Base-by-base conservation (phyloP, 2,797 vertebrate genomes). In the Melanotaenia nigrans region DNA sequence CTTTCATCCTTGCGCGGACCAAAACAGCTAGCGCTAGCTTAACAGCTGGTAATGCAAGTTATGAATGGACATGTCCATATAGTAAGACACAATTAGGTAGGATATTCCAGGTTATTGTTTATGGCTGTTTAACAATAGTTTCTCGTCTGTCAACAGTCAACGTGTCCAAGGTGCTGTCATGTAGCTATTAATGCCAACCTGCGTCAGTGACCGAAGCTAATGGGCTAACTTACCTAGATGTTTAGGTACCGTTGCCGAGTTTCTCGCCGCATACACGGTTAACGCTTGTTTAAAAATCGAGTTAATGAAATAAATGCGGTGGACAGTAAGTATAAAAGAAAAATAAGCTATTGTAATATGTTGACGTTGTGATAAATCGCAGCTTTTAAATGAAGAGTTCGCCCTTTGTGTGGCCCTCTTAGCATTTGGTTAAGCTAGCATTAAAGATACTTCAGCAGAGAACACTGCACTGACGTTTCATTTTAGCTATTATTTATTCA, bases 191-290 rank as follows among this genome's bases (percentile, higher is more conserved):
- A 16, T 22, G 85, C 84, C 77, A 79, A 85, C 65, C 82, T 88
- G 73, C 85, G 87, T 87, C 84, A 86, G 82, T 22, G 36, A 56
- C 38, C 4, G 38, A 68, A 70, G 91, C 89, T 91, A 92, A 82
- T 65, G 22, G 42, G 77, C 71, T 82, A 88, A 59, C 76, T 78
- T 40, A 63, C 65, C 45, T 72, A 12, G 54, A 38, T 1, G 4
- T 30, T 28, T 61, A 79, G 80, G 81, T 79, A 49, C 1, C 33
- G 24, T 66, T 70, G 65, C 77, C 58, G 0, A 25, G 12, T 63
- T 33, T 59, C 71, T 59, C 62, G 66, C 62, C n/a, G 20, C 54
- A 8, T 64, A 42, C n/a, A 65, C 10, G 24, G 1, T n/a, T 9
- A 20, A 3, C 3, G 14, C 2, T 33, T 6, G 24, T 16, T 0